Evolutionary conservation across 2,113 vertebrate genomes (phyloP).

Genomic region (Triplophysa tibetana): DNA sequence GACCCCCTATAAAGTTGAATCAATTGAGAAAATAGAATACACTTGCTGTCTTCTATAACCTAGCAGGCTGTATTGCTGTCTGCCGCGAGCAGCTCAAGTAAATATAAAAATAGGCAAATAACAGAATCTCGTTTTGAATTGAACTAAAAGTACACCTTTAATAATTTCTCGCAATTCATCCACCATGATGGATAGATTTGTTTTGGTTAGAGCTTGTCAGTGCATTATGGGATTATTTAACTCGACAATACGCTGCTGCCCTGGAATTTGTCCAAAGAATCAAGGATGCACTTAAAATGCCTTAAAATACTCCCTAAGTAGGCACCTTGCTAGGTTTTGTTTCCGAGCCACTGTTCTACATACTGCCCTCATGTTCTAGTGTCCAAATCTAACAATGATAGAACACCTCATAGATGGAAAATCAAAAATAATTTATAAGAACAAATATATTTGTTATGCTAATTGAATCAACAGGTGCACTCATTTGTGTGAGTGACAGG

Average conservation of each 20-base stretch:
- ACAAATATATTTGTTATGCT: constrained; percentile 13
- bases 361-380: neutral
- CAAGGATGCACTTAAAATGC: too few species aligned
- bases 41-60: neutral
- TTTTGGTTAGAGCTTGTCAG: too few species aligned
- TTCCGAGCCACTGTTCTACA: neutral
- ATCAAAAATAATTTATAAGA: neutral
- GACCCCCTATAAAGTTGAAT: neutral
- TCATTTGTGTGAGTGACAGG: constrained; percentile 54
- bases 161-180: too few species aligned
- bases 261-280: too few species aligned
- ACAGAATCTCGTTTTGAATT: neutral
- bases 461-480: constrained; percentile 40
- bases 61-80: neutral
- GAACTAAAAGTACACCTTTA: too few species aligned
- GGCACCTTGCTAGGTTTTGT: too few species aligned
- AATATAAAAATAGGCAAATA: too few species aligned
- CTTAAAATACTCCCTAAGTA: too few species aligned
- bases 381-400: constrained; percentile 24
- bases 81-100: neutral
- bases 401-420: constrained; percentile 18
- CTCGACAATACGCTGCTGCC: too few species aligned
- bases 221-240: too few species aligned
- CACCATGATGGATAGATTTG: too few species aligned
- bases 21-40: constrained; percentile 15